Evolutionary conservation across 2,113 vertebrate genomes (phyloP), one percentile per base, ranked within the genome.

Genomic region (Rhea pennata): DNA sequence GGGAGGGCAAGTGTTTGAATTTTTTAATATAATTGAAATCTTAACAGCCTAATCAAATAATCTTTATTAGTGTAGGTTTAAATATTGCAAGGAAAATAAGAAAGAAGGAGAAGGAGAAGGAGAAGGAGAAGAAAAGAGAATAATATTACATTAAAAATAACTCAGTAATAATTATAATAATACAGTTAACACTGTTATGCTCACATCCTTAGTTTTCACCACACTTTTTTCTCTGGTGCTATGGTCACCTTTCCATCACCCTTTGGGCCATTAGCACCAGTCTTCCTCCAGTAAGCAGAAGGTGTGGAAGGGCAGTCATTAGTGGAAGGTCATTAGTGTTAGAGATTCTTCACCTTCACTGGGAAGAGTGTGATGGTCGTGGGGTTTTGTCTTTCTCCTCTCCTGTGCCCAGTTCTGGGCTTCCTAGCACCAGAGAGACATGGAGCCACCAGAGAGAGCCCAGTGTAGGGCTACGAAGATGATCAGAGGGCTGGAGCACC

Each of bases 291-390:
- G 40, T 5, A 90, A 74, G 33, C 14, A 48, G 8, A 10, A 12
- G 2, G 2, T 31, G 7, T 6, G 6, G 0, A 5, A 3, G 15
- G 1, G 2, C 8, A 31, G 6, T 44, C n/a, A n/a, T n/a, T n/a
- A n/a, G n/a, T n/a, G n/a, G n/a, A n/a, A n/a, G 6, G 3, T 46
- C 10, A 17, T 36, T 21, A 26, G 5, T 40, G 14, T 12, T 67
- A 8, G 9, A 48, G 10, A 15, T 48, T 66, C 19, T 84, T 39
- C 19, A 29, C 1, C 62, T 81, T 29, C 8, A 20, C n/a, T 71
- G 10, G 12, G 58, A 65, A 87, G 19, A 53, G 1, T 4, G 3
- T 22, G 50, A 31, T 24, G 4, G 6, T 58, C 8, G 16, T 39
- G 15, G 1, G 1, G 31, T 75, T 42, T 72, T 33, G 58, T 1